These are phyloP conservation scores for Lophius piscatorius DNA, from an alignment of 2,113 vertebrate species.

Conservation along the genomic window DNA sequence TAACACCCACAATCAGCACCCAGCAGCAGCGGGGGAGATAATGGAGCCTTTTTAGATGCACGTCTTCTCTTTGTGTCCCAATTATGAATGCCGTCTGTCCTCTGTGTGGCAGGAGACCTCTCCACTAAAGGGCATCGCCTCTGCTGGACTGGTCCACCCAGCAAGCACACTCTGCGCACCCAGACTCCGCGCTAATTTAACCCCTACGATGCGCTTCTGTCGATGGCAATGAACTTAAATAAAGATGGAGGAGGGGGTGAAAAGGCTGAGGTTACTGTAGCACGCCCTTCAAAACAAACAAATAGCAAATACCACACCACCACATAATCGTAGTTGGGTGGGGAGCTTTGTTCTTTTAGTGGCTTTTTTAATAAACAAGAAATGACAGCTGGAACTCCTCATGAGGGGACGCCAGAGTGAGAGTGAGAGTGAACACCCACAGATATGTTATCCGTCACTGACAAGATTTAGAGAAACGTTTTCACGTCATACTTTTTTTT, in stretches of 20 bases:
- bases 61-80: conserved; percentile 70
- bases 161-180: conserved; percentile 65
- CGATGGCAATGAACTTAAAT: conserved; percentile 56
- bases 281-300: conserved; percentile 65
- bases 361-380: conserved; percentile 45
- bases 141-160: conserved; percentile 70
- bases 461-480: too few species aligned
- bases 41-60: conserved; percentile 69
- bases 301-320: conserved; percentile 53
- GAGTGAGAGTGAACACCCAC: conserved; percentile 22
- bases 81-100: conserved; percentile 73
- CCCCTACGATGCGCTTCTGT: conserved; percentile 60
- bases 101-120: conserved; percentile 70
- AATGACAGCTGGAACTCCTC: conserved; percentile 30
- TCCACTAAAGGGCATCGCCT: conserved; percentile 80
- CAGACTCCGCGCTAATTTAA: conserved; percentile 62
- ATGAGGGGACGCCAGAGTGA: neutral
- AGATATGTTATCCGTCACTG: neutral
- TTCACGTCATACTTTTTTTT: too few species aligned
- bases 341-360: conserved; percentile 58
- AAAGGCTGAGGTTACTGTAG: conserved; percentile 25
- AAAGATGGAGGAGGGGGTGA: neutral
- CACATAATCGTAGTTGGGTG: conserved; percentile 36
- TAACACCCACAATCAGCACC: conserved; percentile 72
- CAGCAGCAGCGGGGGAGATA: conserved; percentile 57